Base-by-base conservation (phyloP, 2,888 invertebrate species). In the Geotrupes spiniger region DNA sequence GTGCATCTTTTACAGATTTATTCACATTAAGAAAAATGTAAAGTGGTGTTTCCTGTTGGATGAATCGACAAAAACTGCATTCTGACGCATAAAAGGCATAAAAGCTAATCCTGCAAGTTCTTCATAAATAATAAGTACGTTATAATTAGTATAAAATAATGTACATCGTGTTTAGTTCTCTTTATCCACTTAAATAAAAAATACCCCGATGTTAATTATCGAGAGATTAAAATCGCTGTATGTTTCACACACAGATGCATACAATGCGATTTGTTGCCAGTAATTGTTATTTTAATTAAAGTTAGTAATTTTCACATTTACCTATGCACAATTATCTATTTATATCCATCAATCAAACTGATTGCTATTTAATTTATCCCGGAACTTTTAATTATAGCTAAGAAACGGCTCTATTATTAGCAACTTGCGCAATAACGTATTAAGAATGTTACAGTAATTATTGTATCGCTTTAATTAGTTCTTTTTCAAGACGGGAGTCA, bases 251-350 rank as follows among this genome's bases (percentile, higher is more conserved):
- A 39, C 26, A 14, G 31, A 28, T 14, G 14, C 15, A 12, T 39
- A 1, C 15, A 36, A 16, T n/a, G 27, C 21, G 38, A 12, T 17
- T 37, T 29, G 14, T 28, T 33, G 11, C 15, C 14, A 27, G 12
- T 9, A 28, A 38, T 44, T 44, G 37, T 29, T 42, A 28, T 43
- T 33, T 40, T 39, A 49, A 43, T 49, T 49, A 43, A 49, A 43
- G 42, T 42, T 43, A 27, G 40, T 27, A 31, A 31, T 46, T 46
- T 46, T 46, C 36, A 16, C 41, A 36, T 41, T 46, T 46, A 36
- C 31, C 26, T 41, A 36, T 25, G 38, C 46, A 46, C 41, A 36
- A 46, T 46, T 41, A 41, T 36, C 48, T 49, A 49, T 39, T 43
- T 39, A 39, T 27, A 49, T 49, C 38, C 38, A 42, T 42, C 33